These are phyloP conservation scores for Amia ocellicauda DNA, from an alignment of 2,113 vertebrate species.

Conservation along the genomic window DNA sequence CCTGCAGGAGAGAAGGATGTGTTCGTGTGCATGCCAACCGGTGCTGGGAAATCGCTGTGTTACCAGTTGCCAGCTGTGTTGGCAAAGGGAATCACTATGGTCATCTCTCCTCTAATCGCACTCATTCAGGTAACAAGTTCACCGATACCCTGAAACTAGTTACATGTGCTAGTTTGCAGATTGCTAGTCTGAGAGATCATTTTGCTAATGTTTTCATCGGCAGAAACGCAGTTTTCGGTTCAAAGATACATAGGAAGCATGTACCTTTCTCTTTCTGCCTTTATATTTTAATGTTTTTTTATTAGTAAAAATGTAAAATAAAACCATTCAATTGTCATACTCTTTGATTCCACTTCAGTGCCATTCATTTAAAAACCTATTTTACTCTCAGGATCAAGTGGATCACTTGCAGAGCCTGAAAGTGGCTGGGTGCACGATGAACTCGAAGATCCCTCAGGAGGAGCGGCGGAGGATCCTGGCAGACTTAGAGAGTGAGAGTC, in stretches of 20 bases:
- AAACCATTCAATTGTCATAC: no score
- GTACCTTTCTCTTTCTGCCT: no score
- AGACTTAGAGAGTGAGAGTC: slow-evolving; percentile 76
- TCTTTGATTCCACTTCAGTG: no score
- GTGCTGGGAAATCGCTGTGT: slow-evolving; percentile 94
- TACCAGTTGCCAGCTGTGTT: slow-evolving; percentile 93
- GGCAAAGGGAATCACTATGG: slow-evolving; percentile 85
- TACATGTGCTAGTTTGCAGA: no score
- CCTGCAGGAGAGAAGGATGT: slow-evolving; percentile 82
- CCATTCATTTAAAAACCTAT: no score
- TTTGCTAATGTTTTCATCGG: no score
- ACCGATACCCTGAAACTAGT: neutral
- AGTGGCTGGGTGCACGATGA: slow-evolving; percentile 82
- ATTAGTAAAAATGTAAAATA: neutral
- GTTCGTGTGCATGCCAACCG: slow-evolving; percentile 97
- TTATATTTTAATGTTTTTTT: no score
- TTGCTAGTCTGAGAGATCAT: no score
- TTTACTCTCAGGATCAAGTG: slow-evolving; percentile 80
- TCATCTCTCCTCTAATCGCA: slow-evolving; percentile 93
- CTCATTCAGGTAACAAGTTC: slow-evolving; percentile 84
- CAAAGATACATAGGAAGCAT: no score
- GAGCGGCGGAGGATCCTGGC: slow-evolving; percentile 78
- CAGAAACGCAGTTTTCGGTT: no score
- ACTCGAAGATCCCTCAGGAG: slow-evolving; percentile 78
- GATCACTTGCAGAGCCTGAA: slow-evolving; percentile 79